Percentiles rank a stretch among this genome's conserved stretches.
These are phyloP conservation scores for Crypturellus tataupa DNA, from an alignment of 2,797 vertebrate genomes.

Conservation along the genomic window DNA sequence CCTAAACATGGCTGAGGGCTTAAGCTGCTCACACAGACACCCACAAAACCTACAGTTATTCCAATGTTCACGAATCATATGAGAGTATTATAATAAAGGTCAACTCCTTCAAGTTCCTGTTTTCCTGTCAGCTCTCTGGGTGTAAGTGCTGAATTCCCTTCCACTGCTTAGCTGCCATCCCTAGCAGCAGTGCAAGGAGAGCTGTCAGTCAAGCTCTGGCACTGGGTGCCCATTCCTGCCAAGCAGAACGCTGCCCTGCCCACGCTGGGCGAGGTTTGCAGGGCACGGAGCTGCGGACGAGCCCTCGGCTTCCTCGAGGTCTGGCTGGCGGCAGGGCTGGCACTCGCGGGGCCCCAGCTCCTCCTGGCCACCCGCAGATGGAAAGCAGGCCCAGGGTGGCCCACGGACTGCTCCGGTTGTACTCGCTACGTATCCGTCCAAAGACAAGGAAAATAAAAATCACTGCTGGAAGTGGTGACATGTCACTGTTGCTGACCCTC, in stretches of 20 bases:
- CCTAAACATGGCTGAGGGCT: neutral
- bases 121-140: no score
- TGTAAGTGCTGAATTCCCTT: no score
- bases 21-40: slow-evolving; percentile 16
- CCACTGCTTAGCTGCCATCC: no score
- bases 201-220: neutral
- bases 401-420: neutral
- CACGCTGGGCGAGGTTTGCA: neutral
- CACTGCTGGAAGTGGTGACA: neutral
- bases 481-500: neutral
- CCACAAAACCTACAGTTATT: slow-evolving; percentile 29
- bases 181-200: neutral
- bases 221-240: no score
- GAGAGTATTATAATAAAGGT: neutral
- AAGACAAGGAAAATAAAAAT: neutral
- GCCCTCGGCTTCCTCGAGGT: neutral
- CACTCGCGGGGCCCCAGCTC: neutral
- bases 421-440: neutral
- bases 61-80: slow-evolving; percentile 21
- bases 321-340: neutral
- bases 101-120: neutral
- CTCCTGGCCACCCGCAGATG: neutral
- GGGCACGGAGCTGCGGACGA: neutral
- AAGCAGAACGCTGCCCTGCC: no score
- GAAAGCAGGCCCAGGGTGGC: neutral